Evolutionary conservation across 2,113 vertebrate genomes (phyloP).

Genomic region (Neotragus pygmaeus): DNA sequence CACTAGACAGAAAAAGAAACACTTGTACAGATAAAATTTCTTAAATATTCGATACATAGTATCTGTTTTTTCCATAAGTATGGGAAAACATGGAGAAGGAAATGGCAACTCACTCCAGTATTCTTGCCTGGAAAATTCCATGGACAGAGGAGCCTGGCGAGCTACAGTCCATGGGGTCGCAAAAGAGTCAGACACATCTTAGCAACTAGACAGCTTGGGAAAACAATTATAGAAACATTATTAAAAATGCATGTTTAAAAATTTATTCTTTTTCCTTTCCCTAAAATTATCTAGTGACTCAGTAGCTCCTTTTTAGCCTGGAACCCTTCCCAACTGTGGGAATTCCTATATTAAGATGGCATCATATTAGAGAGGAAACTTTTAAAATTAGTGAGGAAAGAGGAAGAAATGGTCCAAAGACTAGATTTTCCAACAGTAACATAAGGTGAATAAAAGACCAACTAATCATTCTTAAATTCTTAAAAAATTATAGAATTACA

Average conservation of each 20-base stretch:
- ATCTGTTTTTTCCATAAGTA: background rate
- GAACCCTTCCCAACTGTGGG: conserved; percentile 52
- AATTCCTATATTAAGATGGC: conserved; percentile 20
- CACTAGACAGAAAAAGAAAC: conserved; percentile 70
- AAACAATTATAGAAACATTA: background rate
- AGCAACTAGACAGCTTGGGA: background rate
- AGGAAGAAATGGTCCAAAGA: background rate
- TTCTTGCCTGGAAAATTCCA: background rate
- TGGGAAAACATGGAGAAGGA: background rate
- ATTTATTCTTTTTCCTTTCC: conserved; percentile 17
- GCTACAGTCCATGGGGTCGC: background rate
- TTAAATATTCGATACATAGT: background rate
- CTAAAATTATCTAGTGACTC: conserved; percentile 61
- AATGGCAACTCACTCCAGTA: background rate
- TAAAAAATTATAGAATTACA: background rate
- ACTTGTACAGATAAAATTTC: conserved; percentile 65
- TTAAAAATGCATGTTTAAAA: conserved; percentile 63
- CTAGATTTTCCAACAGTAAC: background rate
- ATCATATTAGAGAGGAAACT: conserved; percentile 33
- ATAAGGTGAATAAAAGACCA: background rate
- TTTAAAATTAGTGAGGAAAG: conserved; percentile 21
- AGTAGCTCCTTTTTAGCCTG: conserved; percentile 61
- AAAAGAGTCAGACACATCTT: background rate
- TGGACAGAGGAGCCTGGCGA: background rate
- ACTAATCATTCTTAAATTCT: background rate